Percentiles rank a stretch among this genome's conserved stretches.
Evolutionary conservation across 2,888 invertebrate species (phyloP).

Genomic region (Hypomecis atomaria): DNA sequence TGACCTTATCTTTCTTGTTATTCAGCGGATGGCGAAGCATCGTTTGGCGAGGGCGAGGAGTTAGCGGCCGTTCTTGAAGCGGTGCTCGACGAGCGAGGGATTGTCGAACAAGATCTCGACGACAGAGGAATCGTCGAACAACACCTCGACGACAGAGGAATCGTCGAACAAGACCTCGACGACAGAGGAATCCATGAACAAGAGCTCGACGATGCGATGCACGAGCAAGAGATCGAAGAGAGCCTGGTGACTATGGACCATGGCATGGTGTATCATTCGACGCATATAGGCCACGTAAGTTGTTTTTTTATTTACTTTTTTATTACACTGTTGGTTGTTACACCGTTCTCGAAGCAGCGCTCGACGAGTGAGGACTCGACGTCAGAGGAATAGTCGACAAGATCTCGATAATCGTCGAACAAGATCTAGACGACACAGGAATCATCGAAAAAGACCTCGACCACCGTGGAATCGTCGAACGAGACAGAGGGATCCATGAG

Average conservation of each 20-base stretch:
- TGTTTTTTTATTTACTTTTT: background rate
- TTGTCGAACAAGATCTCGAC: slow-evolving; percentile 72
- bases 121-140: slow-evolving; percentile 62
- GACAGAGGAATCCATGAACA: slow-evolving; percentile 45
- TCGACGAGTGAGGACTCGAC: slow-evolving; percentile 87
- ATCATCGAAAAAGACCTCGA: too few relatives aligned
- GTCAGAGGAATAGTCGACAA: too few relatives aligned
- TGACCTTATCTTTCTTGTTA: background rate
- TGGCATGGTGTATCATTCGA: slow-evolving; percentile 33
- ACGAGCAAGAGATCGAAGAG: slow-evolving; percentile 27
- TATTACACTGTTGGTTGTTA: too few relatives aligned
- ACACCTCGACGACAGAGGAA: slow-evolving; percentile 51
- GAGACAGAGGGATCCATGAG: too few relatives aligned
- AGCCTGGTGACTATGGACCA: slow-evolving; percentile 36
- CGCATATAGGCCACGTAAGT: slow-evolving; percentile 32
- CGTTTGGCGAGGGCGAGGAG: slow-evolving; percentile 93
- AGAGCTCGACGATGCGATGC: slow-evolving; percentile 53
- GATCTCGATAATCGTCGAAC: too few relatives aligned
- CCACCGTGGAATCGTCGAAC: too few relatives aligned
- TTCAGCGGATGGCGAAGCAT: slow-evolving; percentile 81
- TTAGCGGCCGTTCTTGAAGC: slow-evolving; percentile 92
- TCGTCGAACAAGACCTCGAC: slow-evolving; percentile 52
- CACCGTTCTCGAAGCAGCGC: slow-evolving; percentile 88
- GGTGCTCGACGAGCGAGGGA: slow-evolving; percentile 85
- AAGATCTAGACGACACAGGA: too few relatives aligned